Base-by-base conservation (phyloP, 2,888 invertebrate genomes). In the Panopea generosa region DNA sequence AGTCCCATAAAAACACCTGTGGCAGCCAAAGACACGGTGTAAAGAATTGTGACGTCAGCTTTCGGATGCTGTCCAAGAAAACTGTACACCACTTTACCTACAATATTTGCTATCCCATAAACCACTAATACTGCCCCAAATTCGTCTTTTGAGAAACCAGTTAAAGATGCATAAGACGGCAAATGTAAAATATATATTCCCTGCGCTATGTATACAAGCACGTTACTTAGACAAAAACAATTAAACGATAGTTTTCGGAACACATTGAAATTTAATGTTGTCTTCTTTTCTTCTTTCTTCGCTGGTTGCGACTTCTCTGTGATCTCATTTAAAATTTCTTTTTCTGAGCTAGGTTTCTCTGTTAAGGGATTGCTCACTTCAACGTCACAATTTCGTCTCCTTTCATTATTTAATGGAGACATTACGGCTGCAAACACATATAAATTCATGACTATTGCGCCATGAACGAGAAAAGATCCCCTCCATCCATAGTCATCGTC, bases 131-230 rank as follows among this genome's bases (percentile, higher is more conserved):
- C 66, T 2, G 55, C 45, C 0, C 73, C 59, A 4, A 73, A 56
- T 43, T 78, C 73, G 18, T 56, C 60, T 1, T 59, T 7, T 4
- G 43, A 24, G 59, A 78, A 78, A 1, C 69, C 73, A 20, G 24
- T 55, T 7, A 45, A 22, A 26, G 45, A 62, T 1, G 77, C 56
- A 57, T 67, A 78, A 0, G 77, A 66, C 2, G 77, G 77, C 38
- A 78, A 33, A 53, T 78, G 73, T 24, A 78, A 50, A 7, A 78
- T 53, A 38, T 53, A 78, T 14, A 74, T 59, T n/a, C 77, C 73
- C 20, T 66, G 52, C 18, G 65, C 50, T 16, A 52, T 29, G 27
- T 70, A 73, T 2, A 45, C 45, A 3, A 78, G 47, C n/a, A 78
- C 38, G 24, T 78, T 73, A 18, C 77, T 78, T 1, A 65, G 26